Evolutionary conservation across 1,140 invertebrate species (phyloP).

Genomic region (Ectropis grisescens): DNA sequence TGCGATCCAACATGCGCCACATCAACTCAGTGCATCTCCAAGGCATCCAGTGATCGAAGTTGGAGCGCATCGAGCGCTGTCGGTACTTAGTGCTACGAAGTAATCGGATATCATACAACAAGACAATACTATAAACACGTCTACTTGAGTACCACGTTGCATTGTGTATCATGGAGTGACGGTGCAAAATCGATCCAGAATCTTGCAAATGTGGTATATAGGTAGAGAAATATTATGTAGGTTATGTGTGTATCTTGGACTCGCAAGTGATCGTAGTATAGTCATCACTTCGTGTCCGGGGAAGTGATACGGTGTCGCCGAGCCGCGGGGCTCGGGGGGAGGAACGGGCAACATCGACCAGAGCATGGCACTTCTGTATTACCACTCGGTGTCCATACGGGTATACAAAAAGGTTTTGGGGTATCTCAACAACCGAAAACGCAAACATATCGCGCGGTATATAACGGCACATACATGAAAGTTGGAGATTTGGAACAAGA

Average conservation of each 20-base stretch:
- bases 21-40: neutral
- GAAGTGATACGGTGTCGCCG: constrained; percentile 23
- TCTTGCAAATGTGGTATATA: constrained; percentile 32
- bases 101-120: no score
- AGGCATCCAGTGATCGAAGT: constrained; percentile 27
- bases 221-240: no score
- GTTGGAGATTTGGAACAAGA: constrained; percentile 70
- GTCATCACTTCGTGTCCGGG: constrained; percentile 26
- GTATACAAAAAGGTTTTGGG: constrained; percentile 45
- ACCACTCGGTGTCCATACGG: constrained; percentile 48
- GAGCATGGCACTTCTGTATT: constrained; percentile 64
- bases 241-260: constrained; percentile 26
- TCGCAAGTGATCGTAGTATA: constrained; percentile 40
- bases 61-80: constrained; percentile 53
- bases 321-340: constrained; percentile 25
- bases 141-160: constrained; percentile 23
- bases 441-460: constrained; percentile 58
- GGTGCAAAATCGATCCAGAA: constrained; percentile 70
- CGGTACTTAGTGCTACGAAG: neutral
- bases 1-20: constrained; percentile 6
- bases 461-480: constrained; percentile 57
- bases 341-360: constrained; percentile 49
- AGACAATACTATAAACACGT: neutral
- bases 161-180: constrained; percentile 54
- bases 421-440: constrained; percentile 55